Conservation (phyloP, 2,888 invertebrate species). For the Drosophila flavopinicola region DNA sequence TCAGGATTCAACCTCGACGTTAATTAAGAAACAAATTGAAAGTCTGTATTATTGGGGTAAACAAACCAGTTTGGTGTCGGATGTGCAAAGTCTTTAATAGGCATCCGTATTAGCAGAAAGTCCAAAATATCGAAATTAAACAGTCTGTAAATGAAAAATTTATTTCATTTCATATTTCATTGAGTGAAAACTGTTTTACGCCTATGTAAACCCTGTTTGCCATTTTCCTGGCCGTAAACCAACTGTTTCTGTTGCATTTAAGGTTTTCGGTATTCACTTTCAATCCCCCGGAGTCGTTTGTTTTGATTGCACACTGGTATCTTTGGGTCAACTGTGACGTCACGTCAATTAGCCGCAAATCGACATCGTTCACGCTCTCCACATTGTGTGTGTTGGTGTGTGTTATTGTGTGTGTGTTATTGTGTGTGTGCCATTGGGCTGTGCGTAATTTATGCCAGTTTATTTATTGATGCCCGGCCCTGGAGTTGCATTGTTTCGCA, state of each 20-base stretch:
- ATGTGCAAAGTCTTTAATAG: no score
- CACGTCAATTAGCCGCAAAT: constrained; percentile 69
- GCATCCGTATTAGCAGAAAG: no score
- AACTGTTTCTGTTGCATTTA: constrained; percentile 2
- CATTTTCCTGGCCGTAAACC: not conserved
- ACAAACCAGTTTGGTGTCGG: no score
- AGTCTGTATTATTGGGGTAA: no score
- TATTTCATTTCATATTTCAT: no score
- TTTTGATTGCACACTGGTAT: constrained; percentile 46
- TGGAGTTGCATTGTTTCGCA: constrained; percentile 70
- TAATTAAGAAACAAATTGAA: no score
- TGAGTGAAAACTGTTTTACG: no score
- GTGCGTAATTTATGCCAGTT: constrained; percentile 78
- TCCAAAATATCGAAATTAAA: no score
- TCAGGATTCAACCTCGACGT: no score
- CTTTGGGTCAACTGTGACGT: constrained; percentile 51
- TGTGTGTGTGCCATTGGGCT: constrained; percentile 51
- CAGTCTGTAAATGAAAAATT: no score
- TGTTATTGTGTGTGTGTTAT: constrained; percentile 18
- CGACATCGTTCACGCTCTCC: constrained; percentile 41
- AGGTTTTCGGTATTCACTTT: constrained; percentile 35
- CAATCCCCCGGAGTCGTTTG: constrained; percentile 39
- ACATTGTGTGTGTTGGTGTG: constrained; percentile 9
- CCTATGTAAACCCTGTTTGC: no score
- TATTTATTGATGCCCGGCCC: constrained; percentile 73